Evolutionary conservation across 2,888 invertebrate species (phyloP).

Genomic region (Phyllotreta striolata): DNA sequence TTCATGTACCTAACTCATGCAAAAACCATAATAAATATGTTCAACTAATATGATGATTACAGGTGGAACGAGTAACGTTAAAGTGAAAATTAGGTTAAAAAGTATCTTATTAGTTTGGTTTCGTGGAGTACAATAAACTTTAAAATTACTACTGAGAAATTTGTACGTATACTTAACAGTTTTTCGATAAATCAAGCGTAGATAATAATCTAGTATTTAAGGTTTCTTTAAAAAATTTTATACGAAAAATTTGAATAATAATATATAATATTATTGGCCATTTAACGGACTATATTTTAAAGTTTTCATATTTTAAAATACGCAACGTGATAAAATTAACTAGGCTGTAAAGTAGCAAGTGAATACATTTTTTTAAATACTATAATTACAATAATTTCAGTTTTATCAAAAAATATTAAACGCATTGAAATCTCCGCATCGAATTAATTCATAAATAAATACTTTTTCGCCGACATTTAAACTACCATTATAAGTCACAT

Average conservation of each 20-base stretch:
- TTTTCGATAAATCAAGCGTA: slow-evolving; percentile 18
- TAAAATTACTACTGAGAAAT: slow-evolving; percentile 27
- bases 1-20: not conserved
- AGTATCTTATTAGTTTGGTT: slow-evolving; percentile 4
- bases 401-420: too few species aligned
- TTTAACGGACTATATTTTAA: not conserved
- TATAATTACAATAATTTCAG: too few species aligned
- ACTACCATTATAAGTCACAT: slow-evolving; percentile 3
- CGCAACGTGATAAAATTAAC: not conserved
- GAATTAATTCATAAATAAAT: not conserved
- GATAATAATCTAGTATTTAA: slow-evolving; percentile 20
- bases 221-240: slow-evolving; percentile 14
- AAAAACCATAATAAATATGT: slow-evolving; percentile 5
- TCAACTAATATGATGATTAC: not conserved
- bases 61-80: slow-evolving; percentile 7
- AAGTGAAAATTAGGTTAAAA: slow-evolving; percentile 11
- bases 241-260: slow-evolving; percentile 1
- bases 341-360: too few species aligned
- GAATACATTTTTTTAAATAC: too few species aligned
- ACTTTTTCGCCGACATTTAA: slow-evolving; percentile 1
- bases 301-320: not conserved
- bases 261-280: not conserved
- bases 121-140: slow-evolving; percentile 19
- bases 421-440: too few species aligned
- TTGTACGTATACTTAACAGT: slow-evolving; percentile 4